Evolutionary conservation across 2,113 vertebrate species (phyloP).

Genomic region (Sialia sialis): DNA sequence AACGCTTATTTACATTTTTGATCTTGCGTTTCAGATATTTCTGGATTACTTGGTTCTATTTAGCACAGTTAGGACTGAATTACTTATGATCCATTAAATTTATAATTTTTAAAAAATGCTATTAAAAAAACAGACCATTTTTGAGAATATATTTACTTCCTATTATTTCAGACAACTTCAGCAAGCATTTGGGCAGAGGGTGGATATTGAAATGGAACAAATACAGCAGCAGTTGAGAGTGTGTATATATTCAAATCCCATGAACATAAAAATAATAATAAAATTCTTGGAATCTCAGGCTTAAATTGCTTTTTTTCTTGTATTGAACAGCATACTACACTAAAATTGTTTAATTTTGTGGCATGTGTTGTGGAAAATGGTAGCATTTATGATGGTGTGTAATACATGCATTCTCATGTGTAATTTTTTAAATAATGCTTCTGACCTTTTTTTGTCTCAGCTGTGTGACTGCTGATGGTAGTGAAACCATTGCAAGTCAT

Average conservation of each 20-base stretch:
- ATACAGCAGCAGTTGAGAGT: not conserved
- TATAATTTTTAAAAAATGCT: not conserved
- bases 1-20: not conserved
- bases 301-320: not conserved
- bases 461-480: not conserved
- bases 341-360: not conserved
- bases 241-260: not conserved
- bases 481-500: not conserved
- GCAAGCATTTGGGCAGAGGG: not conserved
- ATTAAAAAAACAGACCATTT: not conserved
- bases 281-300: not conserved
- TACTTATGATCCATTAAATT: not conserved
- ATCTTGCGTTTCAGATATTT: not conserved
- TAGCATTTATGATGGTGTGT: not conserved
- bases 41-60: not conserved
- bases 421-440: not conserved
- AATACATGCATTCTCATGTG: not conserved
- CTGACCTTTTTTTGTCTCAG: constrained; percentile 34
- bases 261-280: not conserved
- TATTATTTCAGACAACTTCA: not conserved
- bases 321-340: not conserved
- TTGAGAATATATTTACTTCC: not conserved
- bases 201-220: not conserved
- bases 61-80: not conserved
- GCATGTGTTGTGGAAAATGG: not conserved